Evolutionary conservation across 2,888 invertebrate genomes (phyloP), one percentile per base, ranked within the genome.

Genomic region (Ochropacha duplaris): DNA sequence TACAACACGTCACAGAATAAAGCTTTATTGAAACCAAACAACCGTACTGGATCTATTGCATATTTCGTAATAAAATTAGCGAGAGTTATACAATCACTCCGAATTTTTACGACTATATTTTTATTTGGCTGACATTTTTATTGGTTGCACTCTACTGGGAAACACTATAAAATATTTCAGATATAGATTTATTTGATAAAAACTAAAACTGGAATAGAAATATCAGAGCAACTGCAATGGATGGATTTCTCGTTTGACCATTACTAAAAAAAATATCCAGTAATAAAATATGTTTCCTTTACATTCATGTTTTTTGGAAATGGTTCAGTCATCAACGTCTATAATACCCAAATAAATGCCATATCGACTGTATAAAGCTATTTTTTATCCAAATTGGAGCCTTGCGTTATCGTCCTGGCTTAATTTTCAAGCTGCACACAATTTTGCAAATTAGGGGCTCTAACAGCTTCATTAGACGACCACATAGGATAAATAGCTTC

Each of bases 381-480:
- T 44, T 44, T 11, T 9, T 16, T 16, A 4, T 44, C 6, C 19
- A 44, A 19, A 44, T 44, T 16, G 9, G 9, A 44, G 16, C 44
- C 19, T 44, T 2, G 8, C n/a, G 9, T 9, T 19, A 9, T 16
- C 44, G 19, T 19, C 1, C n/a, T 44, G 63, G 68, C 69, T 72
- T 72, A 74, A 78, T 78, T 71, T 69, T 66, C 60, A 68, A 67
- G 69, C 64, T 71, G 71, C 78, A 72, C 62, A 60, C 69, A 74
- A 71, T 79, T 81, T 71, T 70, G 69, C 70, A 73, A 79, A 81
- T 82, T 76, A 78, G 72, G 58, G 65, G 60, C 61, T 67, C 59
- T 73, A 71, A 68, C 71, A 60, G 72, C 69, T 75, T 77, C 74
- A 76, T 76, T 76, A 76, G 68, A 54, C 63, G 52, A 65, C 71